These are phyloP conservation scores for Lethrus apterus DNA, from an alignment of 1,140 invertebrate species.

Conservation along the genomic window DNA sequence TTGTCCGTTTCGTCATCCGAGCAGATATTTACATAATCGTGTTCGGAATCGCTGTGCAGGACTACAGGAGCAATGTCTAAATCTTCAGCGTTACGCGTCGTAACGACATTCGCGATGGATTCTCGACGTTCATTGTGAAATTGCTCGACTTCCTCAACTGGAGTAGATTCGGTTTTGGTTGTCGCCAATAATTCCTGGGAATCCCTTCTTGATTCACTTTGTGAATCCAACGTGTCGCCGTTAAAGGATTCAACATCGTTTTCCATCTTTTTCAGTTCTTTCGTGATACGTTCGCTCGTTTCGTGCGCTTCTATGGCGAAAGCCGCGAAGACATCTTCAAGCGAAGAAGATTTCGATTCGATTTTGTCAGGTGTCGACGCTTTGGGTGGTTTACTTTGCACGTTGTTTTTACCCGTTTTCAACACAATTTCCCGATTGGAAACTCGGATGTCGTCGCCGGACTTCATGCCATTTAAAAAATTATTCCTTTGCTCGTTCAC, in stretches of 20 bases:
- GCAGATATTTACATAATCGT: conserved; percentile 37
- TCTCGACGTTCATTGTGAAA: conserved; percentile 22
- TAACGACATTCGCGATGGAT: conserved; percentile 29
- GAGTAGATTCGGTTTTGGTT: conserved; percentile 40
- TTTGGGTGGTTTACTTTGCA: conserved; percentile 24
- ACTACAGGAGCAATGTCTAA: conserved; percentile 9
- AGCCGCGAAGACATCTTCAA: conserved; percentile 35
- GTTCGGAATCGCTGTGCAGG: conserved; percentile 30
- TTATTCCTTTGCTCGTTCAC: conserved; percentile 16
- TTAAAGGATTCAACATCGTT: conserved; percentile 20
- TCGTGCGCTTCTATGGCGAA: conserved; percentile 41
- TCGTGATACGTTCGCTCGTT: conserved; percentile 48
- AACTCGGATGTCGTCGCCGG: conserved; percentile 1
- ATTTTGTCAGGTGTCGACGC: conserved; percentile 27
- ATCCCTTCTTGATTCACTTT: conserved; percentile 10
- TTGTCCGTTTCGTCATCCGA: conserved; percentile 23
- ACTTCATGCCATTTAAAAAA: conserved; percentile 33
- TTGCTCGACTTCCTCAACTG: conserved; percentile 24
- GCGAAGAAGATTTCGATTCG: conserved; percentile 10
- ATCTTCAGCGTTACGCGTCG: conserved; percentile 17
- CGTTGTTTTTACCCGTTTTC: not conserved
- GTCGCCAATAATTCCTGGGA: conserved; percentile 41
- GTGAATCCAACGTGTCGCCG: not conserved
- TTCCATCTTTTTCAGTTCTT: conserved; percentile 38
- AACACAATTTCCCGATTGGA: not conserved